Evolutionary conservation across 2,888 invertebrate species (phyloP), one percentile per base, ranked within the genome.

Genomic region (Hirtodrosophila cameraria): DNA sequence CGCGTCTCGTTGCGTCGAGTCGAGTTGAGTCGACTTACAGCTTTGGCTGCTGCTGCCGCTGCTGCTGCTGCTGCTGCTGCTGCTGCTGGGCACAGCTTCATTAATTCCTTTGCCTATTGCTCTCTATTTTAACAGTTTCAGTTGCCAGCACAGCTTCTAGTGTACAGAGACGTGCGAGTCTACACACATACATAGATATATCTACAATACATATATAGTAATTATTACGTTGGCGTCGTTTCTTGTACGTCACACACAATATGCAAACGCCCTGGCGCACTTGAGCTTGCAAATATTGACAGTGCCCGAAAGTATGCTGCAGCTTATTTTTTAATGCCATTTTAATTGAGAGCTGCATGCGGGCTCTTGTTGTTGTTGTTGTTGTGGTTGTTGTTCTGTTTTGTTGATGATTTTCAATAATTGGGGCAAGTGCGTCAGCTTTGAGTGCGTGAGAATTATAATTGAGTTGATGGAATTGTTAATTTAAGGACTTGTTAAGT

Each of bases 261-360:
- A 52, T 60, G 33, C 55, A 46, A 60, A 61, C 48, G 16, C 30
- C 42, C 36, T 38, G 31, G 41, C 69, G 63, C 80, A 58, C 75
- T 68, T 71, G 43, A 64, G 71, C 54, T 59, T 16, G 65, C 75
- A 71, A 76, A 74, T 74, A 71, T 63, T 55, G 54, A 63, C 60
- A 61, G 52, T 50, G 61, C 70, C 69, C 53, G 65, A 75, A 73
- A 58, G 70, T 81, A 72, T 75, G 77, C 55, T 58, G 61, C 66
- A 62, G 33, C 42, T 72, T 66, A 71, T 18, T 54, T 49, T 43
- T 73, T 71, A 67, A 59, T 72, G 59, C 64, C 62, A 69, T 83
- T 80, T 80, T 83, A 72, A 83, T 80, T 80, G 69, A 72, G 75
- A 71, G 62, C 50, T 71, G 15, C 46, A 25, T 49, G 70, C 59